Evolutionary conservation across 1,140 invertebrate genomes (phyloP).

Genomic region (Drosophila sechellia): DNA sequence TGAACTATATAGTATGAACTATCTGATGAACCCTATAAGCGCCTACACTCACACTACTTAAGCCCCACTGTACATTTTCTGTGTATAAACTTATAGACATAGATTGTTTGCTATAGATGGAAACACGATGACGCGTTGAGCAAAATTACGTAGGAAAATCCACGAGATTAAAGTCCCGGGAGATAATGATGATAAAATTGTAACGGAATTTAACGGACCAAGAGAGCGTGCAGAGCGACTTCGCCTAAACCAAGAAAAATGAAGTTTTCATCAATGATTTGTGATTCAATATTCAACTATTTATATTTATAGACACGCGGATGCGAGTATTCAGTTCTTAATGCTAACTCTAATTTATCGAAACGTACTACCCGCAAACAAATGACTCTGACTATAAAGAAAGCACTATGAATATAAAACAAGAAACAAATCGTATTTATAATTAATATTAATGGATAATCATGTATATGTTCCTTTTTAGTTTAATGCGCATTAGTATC

Average conservation of each 20-base stretch:
- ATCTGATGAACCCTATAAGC: conserved; percentile 17
- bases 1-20: conserved; percentile 22
- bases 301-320: conserved; percentile 63
- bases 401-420: conserved; percentile 69
- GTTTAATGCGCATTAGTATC: conserved; percentile 79
- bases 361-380: conserved; percentile 68
- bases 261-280: conserved; percentile 84
- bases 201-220: conserved; percentile 82
- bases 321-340: conserved; percentile 67
- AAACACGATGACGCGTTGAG: conserved; percentile 55
- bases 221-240: conserved; percentile 80
- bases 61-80: conserved; percentile 73
- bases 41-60: conserved; percentile 24
- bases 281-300: conserved; percentile 82
- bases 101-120: conserved; percentile 66
- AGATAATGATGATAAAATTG: conserved; percentile 63
- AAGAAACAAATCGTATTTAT: conserved; percentile 62
- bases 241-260: conserved; percentile 79
- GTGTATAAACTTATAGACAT: conserved; percentile 68
- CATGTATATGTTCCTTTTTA: conserved; percentile 84
- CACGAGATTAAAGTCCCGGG: not conserved
- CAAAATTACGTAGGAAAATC: conserved; percentile 20
- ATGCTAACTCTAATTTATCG: conserved; percentile 68
- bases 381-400: conserved; percentile 80
- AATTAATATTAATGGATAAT: conserved; percentile 74